These are phyloP conservation scores for Eremophila alpestris DNA, from an alignment of 2,797 vertebrate genomes.

Conservation along the genomic window DNA sequence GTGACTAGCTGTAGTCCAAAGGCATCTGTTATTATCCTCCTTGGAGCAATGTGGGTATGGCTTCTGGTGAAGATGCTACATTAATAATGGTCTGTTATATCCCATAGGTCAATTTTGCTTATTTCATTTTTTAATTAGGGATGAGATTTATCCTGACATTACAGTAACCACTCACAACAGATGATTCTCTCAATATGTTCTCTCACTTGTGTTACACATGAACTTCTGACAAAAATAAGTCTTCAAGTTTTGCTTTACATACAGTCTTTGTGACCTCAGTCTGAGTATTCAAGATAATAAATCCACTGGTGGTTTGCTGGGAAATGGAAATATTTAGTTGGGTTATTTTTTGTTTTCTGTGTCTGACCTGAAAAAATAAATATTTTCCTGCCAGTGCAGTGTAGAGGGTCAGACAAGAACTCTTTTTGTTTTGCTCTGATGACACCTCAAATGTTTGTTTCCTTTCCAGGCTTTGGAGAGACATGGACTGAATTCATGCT, in stretches of 20 bases:
- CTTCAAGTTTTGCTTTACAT: background rate
- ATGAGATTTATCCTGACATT: conserved; percentile 34
- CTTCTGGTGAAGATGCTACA: background rate
- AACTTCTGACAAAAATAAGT: conserved; percentile 35
- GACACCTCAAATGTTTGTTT: conserved; percentile 50
- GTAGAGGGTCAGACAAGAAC: conserved; percentile 36
- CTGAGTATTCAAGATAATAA: conserved; percentile 59
- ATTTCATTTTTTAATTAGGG: background rate
- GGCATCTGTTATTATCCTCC: background rate
- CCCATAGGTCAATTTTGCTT: background rate
- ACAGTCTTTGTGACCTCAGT: conserved; percentile 26
- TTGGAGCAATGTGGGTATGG: background rate
- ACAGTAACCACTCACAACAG: background rate
- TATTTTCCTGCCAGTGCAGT: conserved; percentile 45
- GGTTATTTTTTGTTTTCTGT: conserved; percentile 57
- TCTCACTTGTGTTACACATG: conserved; percentile 14
- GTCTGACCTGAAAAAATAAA: conserved; percentile 58
- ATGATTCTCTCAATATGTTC: conserved; percentile 7
- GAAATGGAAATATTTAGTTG: conserved; percentile 58
- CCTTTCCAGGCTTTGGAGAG: conserved; percentile 17
- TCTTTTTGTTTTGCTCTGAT: conserved; percentile 35
- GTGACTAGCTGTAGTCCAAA: background rate
- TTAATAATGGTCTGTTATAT: conserved; percentile 1
- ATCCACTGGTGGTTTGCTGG: conserved; percentile 52
- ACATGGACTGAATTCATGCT: background rate